Conservation (phyloP, 2,797 vertebrate species). For the Pagetopsis macropterus region DNA sequence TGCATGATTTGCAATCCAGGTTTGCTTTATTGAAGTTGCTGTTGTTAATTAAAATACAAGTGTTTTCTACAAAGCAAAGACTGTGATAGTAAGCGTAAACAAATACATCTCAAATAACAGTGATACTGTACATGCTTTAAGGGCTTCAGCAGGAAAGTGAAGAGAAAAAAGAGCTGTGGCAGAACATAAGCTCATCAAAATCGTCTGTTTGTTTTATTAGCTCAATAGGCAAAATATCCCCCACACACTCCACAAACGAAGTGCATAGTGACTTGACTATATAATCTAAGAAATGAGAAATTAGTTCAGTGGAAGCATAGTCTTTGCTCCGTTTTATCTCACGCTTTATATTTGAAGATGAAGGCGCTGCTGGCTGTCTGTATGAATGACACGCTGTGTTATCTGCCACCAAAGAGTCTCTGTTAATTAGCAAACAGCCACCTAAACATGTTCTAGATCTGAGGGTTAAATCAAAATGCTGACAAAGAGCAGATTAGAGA, state of each 20-base stretch:
- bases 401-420: constrained; percentile 54
- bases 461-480: constrained; percentile 68
- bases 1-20: not conserved
- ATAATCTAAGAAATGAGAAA: constrained; percentile 50
- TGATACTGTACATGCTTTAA: not conserved
- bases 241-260: constrained; percentile 14
- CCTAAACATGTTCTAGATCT: constrained; percentile 63
- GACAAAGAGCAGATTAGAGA: constrained; percentile 67
- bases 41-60: not conserved
- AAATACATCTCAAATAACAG: not conserved
- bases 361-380: constrained; percentile 61
- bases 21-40: not conserved
- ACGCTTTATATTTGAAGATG: constrained; percentile 56
- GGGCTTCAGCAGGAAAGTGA: not conserved
- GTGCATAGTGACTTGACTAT: constrained; percentile 30
- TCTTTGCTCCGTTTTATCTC: constrained; percentile 46
- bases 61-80: not conserved
- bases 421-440: constrained; percentile 70
- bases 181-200: not conserved
- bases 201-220: constrained; percentile 23
- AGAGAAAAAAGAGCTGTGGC: not conserved
- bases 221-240: not conserved
- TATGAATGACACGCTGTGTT: constrained; percentile 60
- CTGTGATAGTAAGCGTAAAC: not conserved
- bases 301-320: constrained; percentile 28